These are phyloP conservation scores for Nixonia krombeini DNA, from an alignment of 1,140 invertebrate genomes.

Conservation along the genomic window DNA sequence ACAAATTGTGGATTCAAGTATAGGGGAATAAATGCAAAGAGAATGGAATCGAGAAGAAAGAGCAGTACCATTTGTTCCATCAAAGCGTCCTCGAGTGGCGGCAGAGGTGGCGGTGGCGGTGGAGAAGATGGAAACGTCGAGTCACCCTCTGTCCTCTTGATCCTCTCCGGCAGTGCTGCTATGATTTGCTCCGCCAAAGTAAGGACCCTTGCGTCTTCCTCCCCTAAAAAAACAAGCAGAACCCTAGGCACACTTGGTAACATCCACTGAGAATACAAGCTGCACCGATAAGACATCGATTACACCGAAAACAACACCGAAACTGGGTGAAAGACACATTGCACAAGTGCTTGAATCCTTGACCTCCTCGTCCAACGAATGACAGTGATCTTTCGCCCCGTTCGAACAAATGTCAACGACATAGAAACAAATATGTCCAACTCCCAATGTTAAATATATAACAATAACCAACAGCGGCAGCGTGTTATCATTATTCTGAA, in stretches of 20 bases:
- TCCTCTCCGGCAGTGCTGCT: slow-evolving; percentile 95
- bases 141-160: slow-evolving; percentile 80
- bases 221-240: slow-evolving; percentile 79
- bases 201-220: slow-evolving; percentile 91
- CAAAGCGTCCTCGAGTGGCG: slow-evolving; percentile 65
- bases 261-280: slow-evolving; percentile 1
- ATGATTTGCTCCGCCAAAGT: slow-evolving; percentile 98
- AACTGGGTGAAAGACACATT: slow-evolving; percentile 33
- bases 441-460: not conserved
- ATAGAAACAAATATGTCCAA: not conserved
- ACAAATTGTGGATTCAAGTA: no score
- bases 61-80: slow-evolving; percentile 71
- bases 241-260: slow-evolving; percentile 57
- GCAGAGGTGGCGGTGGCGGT: slow-evolving; percentile 59
- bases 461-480: slow-evolving; percentile 20
- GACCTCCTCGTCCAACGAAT: not conserved
- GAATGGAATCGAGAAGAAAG: no score
- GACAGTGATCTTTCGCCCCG: no score
- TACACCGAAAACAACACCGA: slow-evolving; percentile 60
- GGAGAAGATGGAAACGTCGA: slow-evolving; percentile 63
- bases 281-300: slow-evolving; percentile 45
- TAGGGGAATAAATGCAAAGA: no score
- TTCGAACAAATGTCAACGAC: slow-evolving; percentile 10
- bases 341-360: slow-evolving; percentile 11
- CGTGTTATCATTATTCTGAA: not conserved